Conservation (phyloP, 2,888 invertebrate genomes). For the Caenorhabditis afra region DNA sequence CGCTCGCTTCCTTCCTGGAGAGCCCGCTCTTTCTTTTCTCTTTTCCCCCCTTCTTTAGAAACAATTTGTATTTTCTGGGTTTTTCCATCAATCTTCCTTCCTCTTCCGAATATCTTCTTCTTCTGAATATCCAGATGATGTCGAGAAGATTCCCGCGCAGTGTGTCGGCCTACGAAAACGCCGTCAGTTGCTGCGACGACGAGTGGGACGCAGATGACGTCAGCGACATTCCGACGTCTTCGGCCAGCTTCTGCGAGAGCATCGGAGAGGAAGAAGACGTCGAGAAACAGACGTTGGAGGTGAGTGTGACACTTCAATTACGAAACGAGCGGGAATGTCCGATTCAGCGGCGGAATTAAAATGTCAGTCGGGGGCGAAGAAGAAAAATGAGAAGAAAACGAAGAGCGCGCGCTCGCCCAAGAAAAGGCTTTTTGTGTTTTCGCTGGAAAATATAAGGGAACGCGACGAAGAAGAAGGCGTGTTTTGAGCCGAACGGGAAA, state of each 20-base stretch:
- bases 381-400: constrained; percentile 10
- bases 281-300: constrained; percentile 30
- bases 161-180: constrained; percentile 51
- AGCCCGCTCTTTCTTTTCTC: not conserved
- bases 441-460: not conserved
- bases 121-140: too few species aligned
- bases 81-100: constrained; percentile 1
- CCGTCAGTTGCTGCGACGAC: constrained; percentile 23
- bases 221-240: constrained; percentile 23
- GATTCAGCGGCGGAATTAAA: constrained; percentile 29
- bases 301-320: constrained; percentile 34
- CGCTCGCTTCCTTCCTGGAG: constrained; percentile 27
- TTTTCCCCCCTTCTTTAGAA: constrained; percentile 30
- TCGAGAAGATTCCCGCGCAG: constrained; percentile 29
- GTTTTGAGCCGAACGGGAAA: not conserved
- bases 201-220: constrained; percentile 17
- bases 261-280: constrained; percentile 9
- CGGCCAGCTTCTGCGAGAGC: constrained; percentile 27
- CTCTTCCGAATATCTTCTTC: constrained; percentile 7
- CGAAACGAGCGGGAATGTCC: not conserved
- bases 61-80: not conserved
- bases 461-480: not conserved
- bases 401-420: too few species aligned
- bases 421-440: not conserved
- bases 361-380: constrained; percentile 5